A percentile compares a stretch with the other conserved stretches of the same genome.
phyloP scores from a whole-genome alignment of 2,888 invertebrate genomes.

The Tipula helvola region DNA sequence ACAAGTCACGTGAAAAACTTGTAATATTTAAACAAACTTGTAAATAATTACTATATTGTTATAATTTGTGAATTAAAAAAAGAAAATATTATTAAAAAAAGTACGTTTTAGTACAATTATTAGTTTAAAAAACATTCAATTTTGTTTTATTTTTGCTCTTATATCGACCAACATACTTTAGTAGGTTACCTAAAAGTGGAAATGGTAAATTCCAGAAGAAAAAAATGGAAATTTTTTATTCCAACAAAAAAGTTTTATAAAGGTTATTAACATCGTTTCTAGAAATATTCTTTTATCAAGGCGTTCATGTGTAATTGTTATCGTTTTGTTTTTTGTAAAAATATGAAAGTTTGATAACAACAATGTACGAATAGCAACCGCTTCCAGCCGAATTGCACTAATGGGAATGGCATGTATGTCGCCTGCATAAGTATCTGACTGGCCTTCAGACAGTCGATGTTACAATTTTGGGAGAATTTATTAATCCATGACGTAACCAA shows the following conservation, averaged over 20 bases:
- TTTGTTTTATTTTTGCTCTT: neutral
- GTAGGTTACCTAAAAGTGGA: neutral
- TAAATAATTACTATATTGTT: neutral
- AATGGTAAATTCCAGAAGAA: neutral
- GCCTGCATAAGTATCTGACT: too few relatives aligned
- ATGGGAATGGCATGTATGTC: too few relatives aligned
- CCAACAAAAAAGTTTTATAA: too few relatives aligned
- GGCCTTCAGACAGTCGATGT: too few relatives aligned
- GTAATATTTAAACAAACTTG: neutral
- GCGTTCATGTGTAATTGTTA: neutral
- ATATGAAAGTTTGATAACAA: too few relatives aligned
- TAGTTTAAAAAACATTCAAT: neutral
- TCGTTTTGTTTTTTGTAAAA: neutral
- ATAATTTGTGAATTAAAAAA: neutral
- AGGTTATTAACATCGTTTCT: too few relatives aligned
- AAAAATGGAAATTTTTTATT: neutral
- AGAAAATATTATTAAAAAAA: neutral
- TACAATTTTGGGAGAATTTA: too few relatives aligned
- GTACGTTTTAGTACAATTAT: constrained; percentile 9
- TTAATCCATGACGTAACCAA: too few relatives aligned
- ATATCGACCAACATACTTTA: neutral
- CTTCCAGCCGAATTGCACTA: too few relatives aligned
- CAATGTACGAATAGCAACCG: too few relatives aligned
- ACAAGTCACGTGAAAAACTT: neutral
- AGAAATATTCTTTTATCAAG: too few relatives aligned